These are phyloP conservation scores for Lobophora halterata DNA, from an alignment of 2,888 invertebrate species.

Conservation along the genomic window DNA sequence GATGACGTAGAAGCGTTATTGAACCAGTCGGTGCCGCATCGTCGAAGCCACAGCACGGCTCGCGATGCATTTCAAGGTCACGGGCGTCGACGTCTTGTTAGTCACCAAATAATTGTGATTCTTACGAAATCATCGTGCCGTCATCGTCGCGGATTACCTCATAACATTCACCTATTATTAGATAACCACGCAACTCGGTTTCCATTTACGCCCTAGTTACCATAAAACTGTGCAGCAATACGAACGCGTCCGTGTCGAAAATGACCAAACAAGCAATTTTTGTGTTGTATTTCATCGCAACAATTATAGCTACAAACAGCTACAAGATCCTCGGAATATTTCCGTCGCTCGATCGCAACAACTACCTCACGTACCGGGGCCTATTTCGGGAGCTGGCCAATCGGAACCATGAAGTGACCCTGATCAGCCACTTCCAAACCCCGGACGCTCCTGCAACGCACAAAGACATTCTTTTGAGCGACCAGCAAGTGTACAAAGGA, in stretches of 20 bases:
- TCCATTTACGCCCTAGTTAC: constrained; percentile 68
- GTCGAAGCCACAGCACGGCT: constrained; percentile 42
- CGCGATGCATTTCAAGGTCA: constrained; percentile 60
- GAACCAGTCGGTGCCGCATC: constrained; percentile 44
- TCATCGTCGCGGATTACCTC: constrained; percentile 71
- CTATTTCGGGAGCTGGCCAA: constrained; percentile 74
- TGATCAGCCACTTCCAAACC: constrained; percentile 75
- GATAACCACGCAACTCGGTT: constrained; percentile 59
- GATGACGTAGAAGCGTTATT: constrained; percentile 17
- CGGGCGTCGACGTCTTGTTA: constrained; percentile 53
- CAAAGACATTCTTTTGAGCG: constrained; percentile 75
- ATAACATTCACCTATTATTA: constrained; percentile 74
- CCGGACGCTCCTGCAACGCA: constrained; percentile 72
- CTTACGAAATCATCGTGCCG: constrained; percentile 66
- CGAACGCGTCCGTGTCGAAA: constrained; percentile 58
- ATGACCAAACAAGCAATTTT: constrained; percentile 55
- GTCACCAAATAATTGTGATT: constrained; percentile 67
- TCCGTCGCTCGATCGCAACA: constrained; percentile 74
- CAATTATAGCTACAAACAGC: constrained; percentile 50
- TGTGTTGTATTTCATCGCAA: constrained; percentile 51
- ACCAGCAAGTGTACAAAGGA: constrained; percentile 64
- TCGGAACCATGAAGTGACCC: constrained; percentile 77
- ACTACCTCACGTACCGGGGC: constrained; percentile 73
- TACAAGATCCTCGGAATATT: constrained; percentile 78
- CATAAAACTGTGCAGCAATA: constrained; percentile 53